These are phyloP conservation scores for Genyomyrus donnyi DNA, from an alignment of 2,113 vertebrate species.

Conservation along the genomic window DNA sequence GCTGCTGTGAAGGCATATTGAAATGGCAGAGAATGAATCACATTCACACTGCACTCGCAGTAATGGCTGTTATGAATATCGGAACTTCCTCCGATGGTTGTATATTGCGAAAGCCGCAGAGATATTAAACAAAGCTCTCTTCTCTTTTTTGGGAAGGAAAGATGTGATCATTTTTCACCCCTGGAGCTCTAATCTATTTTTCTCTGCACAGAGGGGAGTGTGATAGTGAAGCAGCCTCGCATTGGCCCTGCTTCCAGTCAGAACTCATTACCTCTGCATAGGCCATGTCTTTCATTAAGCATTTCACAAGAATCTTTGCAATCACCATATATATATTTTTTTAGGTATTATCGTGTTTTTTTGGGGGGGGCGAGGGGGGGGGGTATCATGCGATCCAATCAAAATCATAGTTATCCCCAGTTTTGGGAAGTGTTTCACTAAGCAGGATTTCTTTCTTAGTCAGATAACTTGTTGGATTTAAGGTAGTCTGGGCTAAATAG, in stretches of 20 bases:
- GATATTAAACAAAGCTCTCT: constrained; percentile 18
- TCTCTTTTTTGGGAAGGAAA: constrained; percentile 13
- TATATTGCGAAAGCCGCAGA: constrained; percentile 15
- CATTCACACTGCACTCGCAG: not conserved
- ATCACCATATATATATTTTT: not conserved
- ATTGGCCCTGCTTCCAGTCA: not conserved
- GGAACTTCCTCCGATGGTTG: not conserved
- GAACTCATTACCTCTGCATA: not conserved
- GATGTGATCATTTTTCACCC: constrained; percentile 23
- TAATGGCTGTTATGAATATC: constrained; percentile 15
- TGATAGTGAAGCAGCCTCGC: not conserved
- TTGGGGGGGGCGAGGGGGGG: not conserved
- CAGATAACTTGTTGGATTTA: not conserved
- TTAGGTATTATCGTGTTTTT: not conserved
- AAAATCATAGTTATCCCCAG: not conserved
- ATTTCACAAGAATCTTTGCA: not conserved
- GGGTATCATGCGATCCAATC: not conserved
- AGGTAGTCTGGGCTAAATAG: not conserved
- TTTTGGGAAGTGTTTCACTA: not conserved
- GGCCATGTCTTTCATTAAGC: constrained; percentile 11
- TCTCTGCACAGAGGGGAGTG: not conserved
- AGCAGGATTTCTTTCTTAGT: not conserved
- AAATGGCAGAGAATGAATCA: not conserved
- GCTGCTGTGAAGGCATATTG: not conserved
- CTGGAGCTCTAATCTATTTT: constrained; percentile 17